Conservation (phyloP, 2,113 vertebrate genomes). For the Hystrix cristata region DNA sequence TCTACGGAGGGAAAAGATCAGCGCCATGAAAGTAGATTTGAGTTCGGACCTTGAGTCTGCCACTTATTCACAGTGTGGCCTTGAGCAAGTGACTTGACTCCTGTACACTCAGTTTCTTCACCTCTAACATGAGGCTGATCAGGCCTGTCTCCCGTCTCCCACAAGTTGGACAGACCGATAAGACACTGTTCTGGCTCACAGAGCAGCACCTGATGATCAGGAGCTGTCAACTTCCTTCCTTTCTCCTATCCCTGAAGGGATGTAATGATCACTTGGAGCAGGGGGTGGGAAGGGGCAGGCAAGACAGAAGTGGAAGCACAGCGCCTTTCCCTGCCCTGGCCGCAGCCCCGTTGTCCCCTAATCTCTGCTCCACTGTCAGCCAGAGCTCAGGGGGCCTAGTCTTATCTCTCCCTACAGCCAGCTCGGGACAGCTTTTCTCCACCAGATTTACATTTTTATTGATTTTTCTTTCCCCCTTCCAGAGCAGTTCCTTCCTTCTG, state of each 20-base stretch:
- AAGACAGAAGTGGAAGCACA: neutral
- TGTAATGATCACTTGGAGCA: neutral
- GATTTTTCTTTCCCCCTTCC: conserved; percentile 76
- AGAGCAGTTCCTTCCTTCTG: conserved; percentile 50
- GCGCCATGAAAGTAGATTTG: neutral
- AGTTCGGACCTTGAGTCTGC: neutral
- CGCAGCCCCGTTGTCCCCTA: conserved; percentile 22
- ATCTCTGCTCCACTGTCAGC: conserved; percentile 70
- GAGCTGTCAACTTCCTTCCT: neutral
- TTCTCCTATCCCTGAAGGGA: neutral
- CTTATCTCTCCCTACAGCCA: conserved; percentile 81
- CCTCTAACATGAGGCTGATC: neutral
- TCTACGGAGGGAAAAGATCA: neutral
- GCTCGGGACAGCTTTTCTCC: conserved; percentile 73
- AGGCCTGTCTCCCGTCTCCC: neutral
- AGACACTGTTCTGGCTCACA: neutral
- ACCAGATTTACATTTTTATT: conserved; percentile 85
- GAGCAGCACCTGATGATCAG: neutral
- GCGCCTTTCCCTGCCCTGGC: conserved; percentile 1
- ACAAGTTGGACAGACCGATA: neutral
- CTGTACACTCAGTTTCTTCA: neutral
- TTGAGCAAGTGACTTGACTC: neutral
- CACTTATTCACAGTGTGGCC: neutral
- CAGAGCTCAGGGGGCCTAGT: conserved; percentile 57
- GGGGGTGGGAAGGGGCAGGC: fast-evolving